phyloP scores from a whole-genome alignment of 2,888 invertebrate species.

The Tetanocera ferruginea region DNA sequence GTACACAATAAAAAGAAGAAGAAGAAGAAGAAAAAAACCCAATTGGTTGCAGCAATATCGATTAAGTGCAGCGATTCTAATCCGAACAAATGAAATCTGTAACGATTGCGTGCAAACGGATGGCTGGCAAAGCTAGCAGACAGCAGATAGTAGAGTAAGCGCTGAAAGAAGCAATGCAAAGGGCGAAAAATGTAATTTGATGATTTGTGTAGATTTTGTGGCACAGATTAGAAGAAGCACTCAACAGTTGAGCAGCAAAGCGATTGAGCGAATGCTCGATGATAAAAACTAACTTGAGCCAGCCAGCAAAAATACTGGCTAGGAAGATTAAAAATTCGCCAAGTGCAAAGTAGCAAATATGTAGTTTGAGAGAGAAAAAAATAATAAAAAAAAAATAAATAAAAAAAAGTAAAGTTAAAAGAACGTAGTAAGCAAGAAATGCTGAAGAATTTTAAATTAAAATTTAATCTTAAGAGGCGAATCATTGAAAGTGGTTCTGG shows the following conservation, averaged over 20 bases:
- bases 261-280: background rate
- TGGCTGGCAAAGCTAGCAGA: background rate
- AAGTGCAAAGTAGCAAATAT: background rate
- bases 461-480: conserved; percentile 46
- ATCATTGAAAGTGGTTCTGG: conserved; percentile 37
- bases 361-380: background rate
- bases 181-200: conserved; percentile 44
- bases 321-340: background rate
- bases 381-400: background rate
- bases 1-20: too few species aligned
- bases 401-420: background rate
- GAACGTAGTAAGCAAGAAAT: background rate
- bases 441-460: conserved; percentile 47
- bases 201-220: conserved; percentile 44
- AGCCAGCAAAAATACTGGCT: background rate
- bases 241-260: conserved; percentile 4
- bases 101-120: conserved; percentile 33
- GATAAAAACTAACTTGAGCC: background rate
- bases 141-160: background rate
- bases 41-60: conserved; percentile 1
- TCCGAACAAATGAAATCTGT: conserved; percentile 21
- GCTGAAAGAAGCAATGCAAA: conserved; percentile 13
- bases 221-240: conserved; percentile 20
- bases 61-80: conserved; percentile 15
- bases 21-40: too few species aligned